Conservation (phyloP, 2,888 invertebrate genomes). For the Chirona hameri region DNA sequence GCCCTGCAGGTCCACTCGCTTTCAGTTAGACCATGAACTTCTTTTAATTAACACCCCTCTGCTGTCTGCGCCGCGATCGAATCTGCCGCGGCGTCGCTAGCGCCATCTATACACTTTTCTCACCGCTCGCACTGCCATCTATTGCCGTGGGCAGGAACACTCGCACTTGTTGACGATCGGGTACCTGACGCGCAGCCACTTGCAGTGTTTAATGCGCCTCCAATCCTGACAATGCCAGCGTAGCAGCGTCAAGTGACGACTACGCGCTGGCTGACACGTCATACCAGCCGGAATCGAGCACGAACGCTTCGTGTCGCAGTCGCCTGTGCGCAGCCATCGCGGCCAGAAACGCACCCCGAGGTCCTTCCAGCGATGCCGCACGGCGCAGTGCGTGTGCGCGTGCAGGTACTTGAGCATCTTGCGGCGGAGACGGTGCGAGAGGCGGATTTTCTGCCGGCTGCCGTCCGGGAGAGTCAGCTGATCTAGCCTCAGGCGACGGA, state of each 20-base stretch:
- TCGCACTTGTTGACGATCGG: constrained; percentile 53
- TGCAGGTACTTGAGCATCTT: constrained; percentile 54
- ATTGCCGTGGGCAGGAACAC: constrained; percentile 48
- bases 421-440: constrained; percentile 47
- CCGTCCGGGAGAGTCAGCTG: constrained; percentile 44
- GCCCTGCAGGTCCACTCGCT: too few species aligned
- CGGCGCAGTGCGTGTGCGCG: constrained; percentile 52
- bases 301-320: constrained; percentile 51
- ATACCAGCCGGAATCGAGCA: constrained; percentile 57
- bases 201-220: constrained; percentile 46
- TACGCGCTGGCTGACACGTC: constrained; percentile 51
- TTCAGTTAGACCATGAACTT: too few species aligned
- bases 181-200: constrained; percentile 54
- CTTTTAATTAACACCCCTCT: too few species aligned
- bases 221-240: constrained; percentile 53
- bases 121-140: not conserved
- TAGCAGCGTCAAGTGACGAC: constrained; percentile 50
- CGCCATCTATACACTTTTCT: not conserved
- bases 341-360: constrained; percentile 57
- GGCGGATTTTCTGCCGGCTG: constrained; percentile 45
- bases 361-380: constrained; percentile 54
- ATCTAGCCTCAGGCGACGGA: constrained; percentile 45
- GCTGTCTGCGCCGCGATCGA: too few species aligned
- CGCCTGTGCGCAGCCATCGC: constrained; percentile 54
- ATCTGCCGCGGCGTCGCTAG: not conserved